Base-by-base conservation (phyloP, 2,113 vertebrate genomes). In the Corythoichthys haematopterus region DNA sequence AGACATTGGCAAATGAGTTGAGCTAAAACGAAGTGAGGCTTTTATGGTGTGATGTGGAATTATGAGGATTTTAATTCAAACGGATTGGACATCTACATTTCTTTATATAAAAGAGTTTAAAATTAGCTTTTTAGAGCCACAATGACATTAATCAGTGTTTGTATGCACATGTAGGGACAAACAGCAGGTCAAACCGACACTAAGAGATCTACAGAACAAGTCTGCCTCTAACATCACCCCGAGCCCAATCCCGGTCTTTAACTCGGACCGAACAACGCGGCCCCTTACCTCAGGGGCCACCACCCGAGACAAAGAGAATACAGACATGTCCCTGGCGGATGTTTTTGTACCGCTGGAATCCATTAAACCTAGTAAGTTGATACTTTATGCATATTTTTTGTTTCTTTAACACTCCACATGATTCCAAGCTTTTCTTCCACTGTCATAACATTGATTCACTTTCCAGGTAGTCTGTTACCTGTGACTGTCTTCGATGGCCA, bases 401-500 rank as follows among this genome's bases (percentile, higher is more conserved):
- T 28, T 28, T 28, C 20, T 28, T 28, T 28, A 28, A 28, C 20
- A 28, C 20, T 12, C 3, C 6, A 16, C 6, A 15, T 16, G 5
- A 3, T 38, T 13, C 38, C 6, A 16, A 36, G 14, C 13, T 43
- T 14, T 59, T 33, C 67, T n/a, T 64, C 76, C 3, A 16, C 11
- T 28, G 4, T 36, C 16, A 20, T 16, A 15, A 7, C 36, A 3
- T 33, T 35, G 9, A 68, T 0, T 28, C 3, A n/a, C 0, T 20
- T 46, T 33, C 6, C 74, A 98, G 97, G 97, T 89, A 98, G 91
- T 91, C 91, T 97, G 77, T 88, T 97, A 75, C 97, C 97, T 0
- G 94, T 98, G 81, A 98, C 96, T 0, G 95, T 98, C 77, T 99
- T 98, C 2, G 97, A 99, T 72, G 93, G 94, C 71, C 94, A 95